Percentiles rank a stretch among this genome's conserved stretches.
Evolutionary conservation across 2,797 vertebrate species (phyloP).

Genomic region (Intellagama lesueurii): DNA sequence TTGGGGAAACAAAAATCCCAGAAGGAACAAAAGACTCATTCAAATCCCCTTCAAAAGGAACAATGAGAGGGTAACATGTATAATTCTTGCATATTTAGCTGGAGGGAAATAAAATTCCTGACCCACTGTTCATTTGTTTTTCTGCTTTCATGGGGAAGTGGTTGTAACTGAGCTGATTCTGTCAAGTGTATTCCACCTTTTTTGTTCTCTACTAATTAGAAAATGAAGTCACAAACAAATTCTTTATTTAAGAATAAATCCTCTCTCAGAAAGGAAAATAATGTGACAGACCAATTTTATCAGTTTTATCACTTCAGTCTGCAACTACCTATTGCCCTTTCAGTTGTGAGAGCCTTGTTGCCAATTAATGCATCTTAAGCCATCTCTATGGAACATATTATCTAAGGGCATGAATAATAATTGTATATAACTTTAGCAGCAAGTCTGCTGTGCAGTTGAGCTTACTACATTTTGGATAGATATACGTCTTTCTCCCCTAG

Average conservation of each 20-base stretch:
- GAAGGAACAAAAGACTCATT: fast-evolving
- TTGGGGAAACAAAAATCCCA: background rate
- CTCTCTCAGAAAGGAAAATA: background rate
- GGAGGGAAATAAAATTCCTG: too few relatives aligned
- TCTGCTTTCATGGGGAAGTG: too few relatives aligned
- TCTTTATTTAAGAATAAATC: constrained; percentile 19
- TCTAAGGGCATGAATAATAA: background rate
- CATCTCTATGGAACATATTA: background rate
- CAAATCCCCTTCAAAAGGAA: background rate
- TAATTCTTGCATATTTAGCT: too few relatives aligned
- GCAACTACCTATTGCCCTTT: background rate
- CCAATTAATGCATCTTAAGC: background rate
- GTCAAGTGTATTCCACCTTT: fast-evolving
- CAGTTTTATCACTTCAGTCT: background rate
- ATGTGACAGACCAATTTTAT: background rate
- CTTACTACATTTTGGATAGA: too few relatives aligned
- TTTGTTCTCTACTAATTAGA: background rate
- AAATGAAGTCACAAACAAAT: background rate
- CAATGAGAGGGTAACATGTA: background rate
- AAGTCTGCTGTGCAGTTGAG: background rate
- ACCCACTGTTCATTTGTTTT: too few relatives aligned
- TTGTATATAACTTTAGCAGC: background rate
- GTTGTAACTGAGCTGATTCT: background rate
- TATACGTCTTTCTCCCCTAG: background rate
- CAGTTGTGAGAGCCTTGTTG: background rate